These are phyloP conservation scores for Agrochola lychnidis DNA, from an alignment of 2,888 invertebrate species.

Conservation along the genomic window DNA sequence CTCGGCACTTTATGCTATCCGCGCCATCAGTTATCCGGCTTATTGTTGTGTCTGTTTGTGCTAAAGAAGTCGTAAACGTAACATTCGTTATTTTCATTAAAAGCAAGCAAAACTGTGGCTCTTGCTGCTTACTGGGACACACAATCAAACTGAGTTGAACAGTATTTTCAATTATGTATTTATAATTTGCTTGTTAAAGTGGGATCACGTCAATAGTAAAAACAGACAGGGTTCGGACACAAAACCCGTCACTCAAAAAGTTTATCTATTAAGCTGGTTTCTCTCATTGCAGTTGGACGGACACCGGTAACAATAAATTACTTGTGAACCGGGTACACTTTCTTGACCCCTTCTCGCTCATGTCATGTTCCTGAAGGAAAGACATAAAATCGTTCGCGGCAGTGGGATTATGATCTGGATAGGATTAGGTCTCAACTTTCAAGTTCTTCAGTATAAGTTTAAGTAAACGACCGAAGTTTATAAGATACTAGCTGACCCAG, in stretches of 20 bases:
- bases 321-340: neutral
- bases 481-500: too few relatives aligned
- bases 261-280: too few relatives aligned
- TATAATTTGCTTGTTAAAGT: too few relatives aligned
- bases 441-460: slow-evolving; percentile 3
- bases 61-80: slow-evolving; percentile 1
- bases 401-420: slow-evolving; percentile 19
- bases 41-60: slow-evolving; percentile 23
- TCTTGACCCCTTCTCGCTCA: neutral
- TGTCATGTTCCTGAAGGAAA: slow-evolving; percentile 2
- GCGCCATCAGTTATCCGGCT: slow-evolving; percentile 14
- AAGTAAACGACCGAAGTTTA: slow-evolving; percentile 18
- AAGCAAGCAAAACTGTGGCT: neutral
- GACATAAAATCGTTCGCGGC: slow-evolving; percentile 13
- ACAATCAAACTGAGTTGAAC: neutral
- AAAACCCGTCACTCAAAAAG: too few relatives aligned
- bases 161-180: neutral
- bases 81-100: neutral
- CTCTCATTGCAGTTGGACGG: neutral
- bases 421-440: slow-evolving; percentile 32
- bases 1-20: slow-evolving; percentile 1
- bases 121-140: neutral
- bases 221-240: too few relatives aligned
- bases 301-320: neutral
- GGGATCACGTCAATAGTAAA: too few relatives aligned